Evolutionary conservation across 2,797 vertebrate species (phyloP).

Genomic region (Dipus sagitta): DNA sequence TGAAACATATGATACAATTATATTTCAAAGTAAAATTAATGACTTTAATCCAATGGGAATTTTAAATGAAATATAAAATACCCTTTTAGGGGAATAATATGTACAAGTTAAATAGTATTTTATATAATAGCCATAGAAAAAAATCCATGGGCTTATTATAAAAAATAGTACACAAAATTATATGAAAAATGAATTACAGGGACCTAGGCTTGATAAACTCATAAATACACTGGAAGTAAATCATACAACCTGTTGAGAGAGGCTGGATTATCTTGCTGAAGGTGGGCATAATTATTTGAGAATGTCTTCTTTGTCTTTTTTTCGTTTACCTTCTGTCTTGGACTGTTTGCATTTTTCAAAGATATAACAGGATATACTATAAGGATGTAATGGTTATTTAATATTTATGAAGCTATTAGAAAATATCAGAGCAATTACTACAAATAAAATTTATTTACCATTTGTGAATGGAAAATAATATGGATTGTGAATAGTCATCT

Average conservation of each 20-base stretch:
- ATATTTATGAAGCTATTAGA: not conserved
- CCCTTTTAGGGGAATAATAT: not conserved
- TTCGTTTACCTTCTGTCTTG: not conserved
- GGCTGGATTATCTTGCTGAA: not conserved
- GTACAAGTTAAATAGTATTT: not conserved
- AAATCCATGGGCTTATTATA: not conserved
- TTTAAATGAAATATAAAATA: constrained; percentile 5
- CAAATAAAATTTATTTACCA: not conserved
- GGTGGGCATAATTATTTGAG: not conserved
- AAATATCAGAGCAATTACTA: not conserved
- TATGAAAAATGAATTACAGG: not conserved
- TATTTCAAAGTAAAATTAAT: constrained; percentile 32
- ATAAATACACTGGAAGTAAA: not conserved
- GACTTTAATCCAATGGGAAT: not conserved
- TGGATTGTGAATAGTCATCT: accelerated
- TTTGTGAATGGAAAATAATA: constrained; percentile 6
- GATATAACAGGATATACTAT: not conserved
- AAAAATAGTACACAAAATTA: not conserved
- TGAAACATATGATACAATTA: not conserved
- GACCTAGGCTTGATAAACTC: too few species aligned
- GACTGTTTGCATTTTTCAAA: not conserved
- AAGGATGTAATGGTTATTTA: not conserved
- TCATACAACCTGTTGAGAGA: not conserved
- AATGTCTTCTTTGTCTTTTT: not conserved
- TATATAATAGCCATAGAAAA: not conserved